Percentiles rank a stretch among this genome's conserved stretches.
These are phyloP conservation scores for Calliphora vicina DNA, from an alignment of 1,140 invertebrate species.

Conservation along the genomic window DNA sequence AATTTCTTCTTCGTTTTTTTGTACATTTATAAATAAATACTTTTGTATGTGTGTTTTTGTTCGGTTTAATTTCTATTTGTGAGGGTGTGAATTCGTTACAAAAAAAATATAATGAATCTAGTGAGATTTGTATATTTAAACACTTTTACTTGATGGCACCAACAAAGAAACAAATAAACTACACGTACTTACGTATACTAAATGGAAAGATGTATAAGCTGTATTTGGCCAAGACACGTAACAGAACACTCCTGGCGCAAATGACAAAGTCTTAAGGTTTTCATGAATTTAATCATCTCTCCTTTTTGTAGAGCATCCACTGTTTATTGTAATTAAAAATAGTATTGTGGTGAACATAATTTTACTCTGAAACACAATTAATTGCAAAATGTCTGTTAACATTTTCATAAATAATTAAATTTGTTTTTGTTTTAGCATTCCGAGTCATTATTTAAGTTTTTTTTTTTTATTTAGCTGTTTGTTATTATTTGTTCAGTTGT, in stretches of 20 bases:
- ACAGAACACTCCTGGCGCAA: too few species aligned
- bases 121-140: conserved; percentile 17
- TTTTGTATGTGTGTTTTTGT: background rate
- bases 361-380: background rate
- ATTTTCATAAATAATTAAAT: conserved; percentile 15
- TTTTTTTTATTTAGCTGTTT: too few species aligned
- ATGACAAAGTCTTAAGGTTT: too few species aligned
- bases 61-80: background rate
- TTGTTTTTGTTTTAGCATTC: conserved; percentile 2
- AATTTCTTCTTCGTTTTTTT: background rate
- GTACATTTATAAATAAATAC: background rate
- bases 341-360: background rate
- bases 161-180: background rate
- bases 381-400: conserved; percentile 6
- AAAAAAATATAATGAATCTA: background rate
- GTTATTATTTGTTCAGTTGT: background rate
- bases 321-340: background rate
- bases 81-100: background rate
- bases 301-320: background rate
- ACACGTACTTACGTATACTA: background rate
- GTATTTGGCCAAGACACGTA: too few species aligned
- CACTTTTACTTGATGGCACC: background rate
- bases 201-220: too few species aligned
- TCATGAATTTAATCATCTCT: too few species aligned
- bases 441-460: background rate